These are phyloP conservation scores for Buceros bicornis DNA, from an alignment of 2,797 vertebrate genomes.

Conservation along the genomic window DNA sequence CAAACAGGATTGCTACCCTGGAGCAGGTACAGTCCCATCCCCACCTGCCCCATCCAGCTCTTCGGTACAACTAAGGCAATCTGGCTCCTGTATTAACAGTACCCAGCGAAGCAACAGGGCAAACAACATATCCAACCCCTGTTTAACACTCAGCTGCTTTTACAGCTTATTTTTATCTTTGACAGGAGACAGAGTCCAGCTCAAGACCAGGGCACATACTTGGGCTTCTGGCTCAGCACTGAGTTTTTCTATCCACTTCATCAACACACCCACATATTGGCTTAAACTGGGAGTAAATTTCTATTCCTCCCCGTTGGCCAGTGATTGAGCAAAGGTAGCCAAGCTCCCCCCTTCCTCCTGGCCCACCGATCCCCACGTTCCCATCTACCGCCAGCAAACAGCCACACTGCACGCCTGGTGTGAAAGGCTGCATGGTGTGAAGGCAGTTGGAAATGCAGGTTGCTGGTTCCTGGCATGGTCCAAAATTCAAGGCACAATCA, in stretches of 20 bases:
- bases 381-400: not conserved
- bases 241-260: slow-evolving; percentile 46
- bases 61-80: not conserved
- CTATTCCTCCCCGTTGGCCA: slow-evolving; percentile 1
- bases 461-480: not conserved
- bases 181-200: not conserved
- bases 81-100: not conserved
- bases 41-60: not conserved
- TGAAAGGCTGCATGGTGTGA: not conserved
- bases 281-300: slow-evolving; percentile 36
- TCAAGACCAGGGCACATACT: not conserved
- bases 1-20: not conserved
- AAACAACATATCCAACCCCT: not conserved
- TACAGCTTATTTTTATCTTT: slow-evolving; percentile 37
- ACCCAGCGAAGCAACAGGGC: accelerated
- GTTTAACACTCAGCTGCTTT: not conserved
- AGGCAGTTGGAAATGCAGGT: not conserved
- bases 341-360: not conserved
- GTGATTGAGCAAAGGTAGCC: not conserved
- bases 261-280: slow-evolving; percentile 27
- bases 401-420: not conserved
- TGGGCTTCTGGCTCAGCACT: not conserved
- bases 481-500: slow-evolving; percentile 27
- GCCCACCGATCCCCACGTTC: not conserved
- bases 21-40: not conserved